phyloP scores from a whole-genome alignment of 1,140 invertebrate species.

The Solen grandis region DNA sequence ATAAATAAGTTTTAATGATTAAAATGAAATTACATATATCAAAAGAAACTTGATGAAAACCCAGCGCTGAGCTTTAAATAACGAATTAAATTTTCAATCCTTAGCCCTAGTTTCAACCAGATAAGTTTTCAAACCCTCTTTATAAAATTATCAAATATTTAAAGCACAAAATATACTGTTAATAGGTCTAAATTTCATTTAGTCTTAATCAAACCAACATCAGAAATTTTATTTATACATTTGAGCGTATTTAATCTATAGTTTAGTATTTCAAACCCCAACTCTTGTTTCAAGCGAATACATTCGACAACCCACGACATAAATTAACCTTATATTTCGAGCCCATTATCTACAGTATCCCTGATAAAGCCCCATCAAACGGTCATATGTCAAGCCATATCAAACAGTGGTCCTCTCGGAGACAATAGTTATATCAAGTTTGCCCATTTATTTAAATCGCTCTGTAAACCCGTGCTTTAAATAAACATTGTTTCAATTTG shows the following conservation, averaged over 20 bases:
- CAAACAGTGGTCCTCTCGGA: background rate
- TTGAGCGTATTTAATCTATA: background rate
- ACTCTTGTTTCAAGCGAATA: background rate
- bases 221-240: background rate
- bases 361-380: constrained; percentile 16
- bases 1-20: no score
- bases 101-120: no score
- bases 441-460: background rate
- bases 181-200: no score
- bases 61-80: no score
- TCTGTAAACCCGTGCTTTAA: background rate
- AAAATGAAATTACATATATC: no score
- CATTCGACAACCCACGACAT: background rate
- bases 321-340: background rate
- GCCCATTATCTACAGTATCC: background rate
- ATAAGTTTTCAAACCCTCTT: no score
- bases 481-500: background rate
- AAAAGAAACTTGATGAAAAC: no score
- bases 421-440: background rate
- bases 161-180: no score
- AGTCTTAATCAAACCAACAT: no score
- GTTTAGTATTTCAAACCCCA: background rate
- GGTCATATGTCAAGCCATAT: constrained; percentile 17
- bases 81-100: no score
- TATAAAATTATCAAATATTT: no score